phyloP scores from a whole-genome alignment of 2,113 vertebrate genomes.

The Clarias magur region DNA sequence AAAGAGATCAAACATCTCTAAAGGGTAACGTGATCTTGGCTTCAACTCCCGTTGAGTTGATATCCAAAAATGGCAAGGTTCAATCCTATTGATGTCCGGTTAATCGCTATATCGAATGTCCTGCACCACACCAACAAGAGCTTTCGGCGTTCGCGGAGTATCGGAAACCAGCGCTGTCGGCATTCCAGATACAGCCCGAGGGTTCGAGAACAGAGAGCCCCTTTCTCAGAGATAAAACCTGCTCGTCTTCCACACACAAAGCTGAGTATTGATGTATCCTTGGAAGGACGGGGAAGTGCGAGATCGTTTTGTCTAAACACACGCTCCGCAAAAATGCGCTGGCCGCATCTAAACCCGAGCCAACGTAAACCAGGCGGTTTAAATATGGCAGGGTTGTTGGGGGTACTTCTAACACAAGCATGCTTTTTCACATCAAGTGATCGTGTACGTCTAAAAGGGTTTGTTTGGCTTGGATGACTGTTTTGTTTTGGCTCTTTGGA shows the following conservation, averaged over 20 bases:
- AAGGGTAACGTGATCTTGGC: neutral
- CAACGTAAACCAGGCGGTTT: slow-evolving; percentile 6
- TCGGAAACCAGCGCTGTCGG: slow-evolving; percentile 11
- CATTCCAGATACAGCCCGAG: slow-evolving; percentile 7
- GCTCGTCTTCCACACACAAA: slow-evolving; percentile 18
- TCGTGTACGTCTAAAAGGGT: neutral
- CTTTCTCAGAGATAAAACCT: slow-evolving; percentile 39
- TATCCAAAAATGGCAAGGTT: neutral
- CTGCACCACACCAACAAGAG: neutral
- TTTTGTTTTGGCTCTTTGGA: neutral
- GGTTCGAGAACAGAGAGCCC: slow-evolving; percentile 32
- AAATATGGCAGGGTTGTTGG: neutral
- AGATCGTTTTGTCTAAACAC: neutral
- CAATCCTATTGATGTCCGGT: neutral
- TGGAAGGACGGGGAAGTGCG: slow-evolving; percentile 6
- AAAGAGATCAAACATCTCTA: neutral
- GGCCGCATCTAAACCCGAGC: neutral
- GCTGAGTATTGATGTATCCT: slow-evolving; percentile 36
- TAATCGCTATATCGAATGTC: neutral
- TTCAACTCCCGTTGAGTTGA: neutral
- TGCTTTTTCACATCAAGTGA: neutral
- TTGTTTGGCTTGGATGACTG: neutral
- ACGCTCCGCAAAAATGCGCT: neutral
- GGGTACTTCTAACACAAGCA: neutral
- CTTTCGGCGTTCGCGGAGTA: slow-evolving; percentile 1